phyloP scores from a whole-genome alignment of 2,113 vertebrate genomes.

The Thamnophis sirtalis region DNA sequence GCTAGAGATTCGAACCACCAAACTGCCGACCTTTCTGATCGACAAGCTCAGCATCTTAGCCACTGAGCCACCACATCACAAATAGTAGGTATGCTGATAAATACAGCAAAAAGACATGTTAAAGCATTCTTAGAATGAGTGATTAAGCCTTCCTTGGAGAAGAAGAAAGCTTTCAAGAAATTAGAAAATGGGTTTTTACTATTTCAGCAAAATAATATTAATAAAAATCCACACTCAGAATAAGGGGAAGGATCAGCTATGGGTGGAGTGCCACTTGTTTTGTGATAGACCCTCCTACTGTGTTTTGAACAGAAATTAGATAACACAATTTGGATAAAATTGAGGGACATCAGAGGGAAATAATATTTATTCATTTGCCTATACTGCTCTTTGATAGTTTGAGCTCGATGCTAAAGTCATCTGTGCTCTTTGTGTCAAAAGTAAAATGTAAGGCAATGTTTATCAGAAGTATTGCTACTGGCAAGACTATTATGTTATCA shows the following conservation, averaged over 20 bases:
- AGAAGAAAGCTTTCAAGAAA: not conserved
- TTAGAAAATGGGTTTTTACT: not conserved
- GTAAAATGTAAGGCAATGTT: not conserved
- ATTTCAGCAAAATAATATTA: not conserved
- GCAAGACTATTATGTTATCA: slow-evolving; percentile 13
- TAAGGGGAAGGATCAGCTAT: not conserved
- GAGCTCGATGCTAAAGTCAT: not conserved
- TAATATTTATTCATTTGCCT: not conserved
- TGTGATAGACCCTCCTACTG: too few species aligned
- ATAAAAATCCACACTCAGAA: not conserved
- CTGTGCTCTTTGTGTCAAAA: not conserved
- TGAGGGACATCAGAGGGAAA: not conserved
- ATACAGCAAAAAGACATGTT: not conserved
- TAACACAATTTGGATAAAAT: not conserved
- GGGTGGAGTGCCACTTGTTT: not conserved
- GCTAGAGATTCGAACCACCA: too few species aligned
- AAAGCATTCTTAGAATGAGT: not conserved
- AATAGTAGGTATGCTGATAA: not conserved
- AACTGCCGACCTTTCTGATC: too few species aligned
- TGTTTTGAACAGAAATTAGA: not conserved
- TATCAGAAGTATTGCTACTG: slow-evolving; percentile 9
- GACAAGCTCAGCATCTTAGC: too few species aligned
- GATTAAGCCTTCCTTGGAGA: not conserved
- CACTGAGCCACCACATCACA: not conserved
- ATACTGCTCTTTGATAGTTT: not conserved